Base-by-base conservation (phyloP, 2,888 invertebrate species). In the Tetramorium bicarinatum region DNA sequence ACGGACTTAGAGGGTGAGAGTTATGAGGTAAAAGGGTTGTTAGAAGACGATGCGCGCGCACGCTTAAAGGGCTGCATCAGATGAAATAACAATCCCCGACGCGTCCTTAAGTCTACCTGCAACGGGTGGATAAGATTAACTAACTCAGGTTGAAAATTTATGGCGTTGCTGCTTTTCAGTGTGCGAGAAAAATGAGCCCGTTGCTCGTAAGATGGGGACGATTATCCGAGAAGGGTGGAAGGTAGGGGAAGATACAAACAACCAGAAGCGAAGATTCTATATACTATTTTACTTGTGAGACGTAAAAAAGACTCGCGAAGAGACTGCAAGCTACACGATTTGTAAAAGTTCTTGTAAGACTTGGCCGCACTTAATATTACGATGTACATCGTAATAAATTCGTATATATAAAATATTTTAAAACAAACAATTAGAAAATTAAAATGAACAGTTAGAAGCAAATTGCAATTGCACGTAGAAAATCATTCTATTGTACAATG, bases 51-150 rank as follows among this genome's bases (percentile, higher is more conserved):
- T n/a, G n/a, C 21, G n/a, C 49, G 34, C 13, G 66, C 18, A 49
- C 21, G 38, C 34, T 6, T 25, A 4, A 77, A 44, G 52, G 29
- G 77, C 44, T 56, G 34, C 56, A 47, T 79, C 47, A 54, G 34
- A 75, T 47, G 79, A 80, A 80, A 80, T 80, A 80, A 80, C 75
- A 80, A 72, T 74, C 59, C 74, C 47, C 59, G 75, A 74, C 79
- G 56, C 74, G 47, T 80, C 75, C 41, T 9, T 80, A 75, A 59
- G 38, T 75, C 34, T 79, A 79, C 44, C 56, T 72, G 59, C 76
- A 75, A 80, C 59, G 47, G 79, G 21, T 72, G 21, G 34, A 21
- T 38, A 41, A 80, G 79, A 80, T 80, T 80, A 80, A 80, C 54
- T 38, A 59, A 74, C 59, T 79, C 25, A n/a, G 47, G 25, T 47